These are phyloP conservation scores for Nycticorax nycticorax DNA, from an alignment of 2,113 vertebrate genomes.

Conservation along the genomic window DNA sequence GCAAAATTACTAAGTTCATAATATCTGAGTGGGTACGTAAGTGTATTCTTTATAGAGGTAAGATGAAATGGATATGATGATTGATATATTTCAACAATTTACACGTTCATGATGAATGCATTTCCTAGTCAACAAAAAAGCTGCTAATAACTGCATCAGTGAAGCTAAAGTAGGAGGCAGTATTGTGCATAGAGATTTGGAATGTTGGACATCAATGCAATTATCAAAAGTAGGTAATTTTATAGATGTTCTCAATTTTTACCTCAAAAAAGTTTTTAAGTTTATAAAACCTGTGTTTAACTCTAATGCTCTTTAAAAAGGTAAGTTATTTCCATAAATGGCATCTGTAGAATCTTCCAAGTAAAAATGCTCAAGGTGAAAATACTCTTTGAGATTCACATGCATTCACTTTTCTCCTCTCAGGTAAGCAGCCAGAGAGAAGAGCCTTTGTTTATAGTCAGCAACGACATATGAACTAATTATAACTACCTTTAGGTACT, in stretches of 20 bases:
- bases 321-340: background rate
- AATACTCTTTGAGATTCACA: background rate
- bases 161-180: background rate
- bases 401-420: background rate
- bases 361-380: background rate
- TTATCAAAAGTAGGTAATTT: background rate
- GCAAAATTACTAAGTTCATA: background rate
- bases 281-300: background rate
- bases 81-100: background rate
- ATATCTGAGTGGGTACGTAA: background rate
- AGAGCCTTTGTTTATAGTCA: background rate
- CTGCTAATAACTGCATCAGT: background rate
- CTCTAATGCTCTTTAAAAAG: fast-evolving
- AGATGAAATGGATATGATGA: background rate
- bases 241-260: background rate
- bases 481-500: background rate
- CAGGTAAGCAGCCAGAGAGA: background rate
- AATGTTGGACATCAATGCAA: background rate
- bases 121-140: background rate
- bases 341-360: background rate
- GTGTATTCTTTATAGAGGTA: background rate
- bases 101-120: background rate
- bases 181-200: background rate
- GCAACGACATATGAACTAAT: background rate
- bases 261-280: background rate